These are phyloP conservation scores for Hydraecia micacea DNA, from an alignment of 2,888 invertebrate genomes.

Conservation along the genomic window DNA sequence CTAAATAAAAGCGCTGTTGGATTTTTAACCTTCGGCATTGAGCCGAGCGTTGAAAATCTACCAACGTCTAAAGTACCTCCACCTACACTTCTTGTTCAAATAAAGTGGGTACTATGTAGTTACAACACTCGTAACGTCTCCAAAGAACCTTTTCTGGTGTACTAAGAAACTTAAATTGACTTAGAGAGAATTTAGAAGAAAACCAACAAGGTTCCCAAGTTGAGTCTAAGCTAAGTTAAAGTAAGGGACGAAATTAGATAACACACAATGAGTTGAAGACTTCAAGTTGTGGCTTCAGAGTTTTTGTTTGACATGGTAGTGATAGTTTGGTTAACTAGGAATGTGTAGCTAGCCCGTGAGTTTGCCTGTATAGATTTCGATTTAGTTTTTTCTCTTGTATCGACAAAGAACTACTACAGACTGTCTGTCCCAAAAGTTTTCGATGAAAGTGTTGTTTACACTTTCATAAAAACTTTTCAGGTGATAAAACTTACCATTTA, in stretches of 20 bases:
- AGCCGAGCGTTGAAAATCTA: not conserved
- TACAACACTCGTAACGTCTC: conserved; percentile 25
- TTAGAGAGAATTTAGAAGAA: conserved; percentile 53
- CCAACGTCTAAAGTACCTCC: not conserved
- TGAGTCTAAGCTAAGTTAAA: conserved; percentile 34
- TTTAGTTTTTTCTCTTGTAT: not conserved
- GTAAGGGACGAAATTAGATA: conserved; percentile 53
- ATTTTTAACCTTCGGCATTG: not conserved
- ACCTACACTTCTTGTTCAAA: not conserved
- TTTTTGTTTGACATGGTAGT: conserved; percentile 29
- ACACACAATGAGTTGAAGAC: conserved; percentile 51
- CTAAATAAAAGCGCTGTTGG: not conserved
- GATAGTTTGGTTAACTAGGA: conserved; percentile 3
- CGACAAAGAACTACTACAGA: too few relatives aligned
- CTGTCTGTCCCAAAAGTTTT: not conserved
- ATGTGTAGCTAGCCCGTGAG: not conserved
- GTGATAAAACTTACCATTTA: too few relatives aligned
- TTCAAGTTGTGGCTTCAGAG: conserved; percentile 29
- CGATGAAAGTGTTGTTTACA: too few relatives aligned
- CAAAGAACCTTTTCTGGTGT: conserved; percentile 46
- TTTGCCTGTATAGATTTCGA: not conserved
- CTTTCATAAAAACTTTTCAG: too few relatives aligned
- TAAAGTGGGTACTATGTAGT: conserved; percentile 25
- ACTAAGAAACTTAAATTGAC: conserved; percentile 62
- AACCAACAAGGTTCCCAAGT: conserved; percentile 28